These are phyloP conservation scores for Trinorchestia longiramus DNA, from an alignment of 1,140 invertebrate species.

Conservation along the genomic window DNA sequence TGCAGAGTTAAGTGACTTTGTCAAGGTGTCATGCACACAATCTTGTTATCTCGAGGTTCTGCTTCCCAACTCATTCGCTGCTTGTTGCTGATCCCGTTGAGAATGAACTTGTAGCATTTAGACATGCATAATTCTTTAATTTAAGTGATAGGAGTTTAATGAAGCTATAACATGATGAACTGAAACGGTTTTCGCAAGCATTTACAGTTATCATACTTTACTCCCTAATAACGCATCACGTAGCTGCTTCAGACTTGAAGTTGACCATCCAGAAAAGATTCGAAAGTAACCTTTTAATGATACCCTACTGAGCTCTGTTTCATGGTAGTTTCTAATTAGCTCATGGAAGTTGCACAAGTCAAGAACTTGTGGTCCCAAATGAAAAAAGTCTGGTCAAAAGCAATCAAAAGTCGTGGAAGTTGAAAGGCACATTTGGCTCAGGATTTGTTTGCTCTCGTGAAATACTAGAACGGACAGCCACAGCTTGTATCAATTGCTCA, in stretches of 20 bases:
- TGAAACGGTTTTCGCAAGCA: not conserved
- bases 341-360: not conserved
- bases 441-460: not conserved
- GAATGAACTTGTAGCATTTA: not conserved
- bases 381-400: not conserved
- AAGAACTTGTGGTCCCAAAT: not conserved
- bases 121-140: not conserved
- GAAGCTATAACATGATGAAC: not conserved
- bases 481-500: not conserved
- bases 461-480: not conserved
- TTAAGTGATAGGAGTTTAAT: not conserved
- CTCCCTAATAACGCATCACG: not conserved
- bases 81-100: not conserved
- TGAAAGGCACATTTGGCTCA: not conserved
- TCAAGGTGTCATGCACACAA: not conserved
- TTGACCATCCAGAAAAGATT: not conserved
- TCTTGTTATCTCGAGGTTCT: not conserved
- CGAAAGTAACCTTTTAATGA: not conserved
- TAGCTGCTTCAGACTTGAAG: not conserved
- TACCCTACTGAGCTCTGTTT: not conserved
- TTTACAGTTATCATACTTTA: not conserved
- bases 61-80: not conserved
- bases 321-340: not conserved
- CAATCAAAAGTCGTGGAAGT: not conserved
- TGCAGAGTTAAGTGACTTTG: not conserved